Base-by-base conservation (phyloP, 2,888 invertebrate genomes). In the Dasypogon diadema region DNA sequence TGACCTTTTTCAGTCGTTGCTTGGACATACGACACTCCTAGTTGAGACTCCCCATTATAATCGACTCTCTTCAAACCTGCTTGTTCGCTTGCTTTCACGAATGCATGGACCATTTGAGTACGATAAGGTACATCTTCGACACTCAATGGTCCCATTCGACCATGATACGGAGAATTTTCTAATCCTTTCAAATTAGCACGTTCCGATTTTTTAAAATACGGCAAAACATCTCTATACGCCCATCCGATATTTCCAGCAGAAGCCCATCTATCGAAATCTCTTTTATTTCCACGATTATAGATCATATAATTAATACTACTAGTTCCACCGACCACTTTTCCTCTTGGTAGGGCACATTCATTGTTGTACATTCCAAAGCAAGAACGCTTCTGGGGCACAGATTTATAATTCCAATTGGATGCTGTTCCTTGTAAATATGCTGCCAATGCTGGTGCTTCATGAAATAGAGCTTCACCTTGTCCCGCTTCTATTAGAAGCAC, bases 211-310 rank as follows among this genome's bases (percentile, higher is more conserved):
- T 87, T 85, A 80, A 88, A 92, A 81, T 91, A 90, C 42, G 89
- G 87, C 37, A 90, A 79, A 0, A 91, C 89, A 0, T 91, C 90
- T 0, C 87, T 81, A 80, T 90, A 91, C 1, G 92, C 89, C 94
- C 94, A 94, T 54, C 93, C 93, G 2, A 87, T 86, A 81, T 93
- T 93, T 1, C 93, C 94, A 14, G 88, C 87, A 0, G 85, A 87
- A 0, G 89, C 90, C 90, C 95, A 83, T 80, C 88, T 86, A 81
- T 95, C 91, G 85, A 92, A 95, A 81, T 95, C 93, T 5, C 87
- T 85, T 1, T 88, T 89, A 80, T 92, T 90, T 5, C 94, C 94
- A 72, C 94, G 88, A 6, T 93, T 91, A 83, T 94, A 93, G 77
- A 92, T 89, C 91, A 91, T 91, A 80, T 88, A 90, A 81, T 91